Conservation (phyloP, 2,888 invertebrate species). For the Cabera pusaria region DNA sequence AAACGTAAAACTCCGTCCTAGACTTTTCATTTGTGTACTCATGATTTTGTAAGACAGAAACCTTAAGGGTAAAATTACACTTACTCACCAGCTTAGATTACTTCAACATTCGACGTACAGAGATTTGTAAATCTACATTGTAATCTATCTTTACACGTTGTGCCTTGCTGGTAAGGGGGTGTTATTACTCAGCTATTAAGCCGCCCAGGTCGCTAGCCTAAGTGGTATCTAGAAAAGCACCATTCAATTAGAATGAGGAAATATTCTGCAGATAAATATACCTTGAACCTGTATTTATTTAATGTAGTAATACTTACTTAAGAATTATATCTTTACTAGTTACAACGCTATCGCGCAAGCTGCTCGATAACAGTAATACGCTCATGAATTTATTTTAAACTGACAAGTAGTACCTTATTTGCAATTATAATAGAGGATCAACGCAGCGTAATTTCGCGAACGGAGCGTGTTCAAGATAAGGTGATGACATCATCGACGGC, state of each 20-base stretch:
- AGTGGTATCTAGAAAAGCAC: slow-evolving; percentile 9
- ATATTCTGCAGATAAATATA: slow-evolving; percentile 12
- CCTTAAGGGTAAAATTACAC: no score
- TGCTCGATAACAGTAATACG: slow-evolving; percentile 6
- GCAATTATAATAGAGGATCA: slow-evolving; percentile 44
- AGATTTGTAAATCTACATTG: slow-evolving; percentile 15
- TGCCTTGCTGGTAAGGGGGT: slow-evolving; percentile 24
- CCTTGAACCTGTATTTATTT: slow-evolving; percentile 2
- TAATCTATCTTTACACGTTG: slow-evolving; percentile 8
- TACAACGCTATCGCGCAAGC: not conserved
- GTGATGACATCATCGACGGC: slow-evolving; percentile 68
- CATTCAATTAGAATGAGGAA: slow-evolving; percentile 12
- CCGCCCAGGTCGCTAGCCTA: slow-evolving; percentile 25
- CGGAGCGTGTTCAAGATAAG: slow-evolving; percentile 43
- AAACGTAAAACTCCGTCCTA: no score
- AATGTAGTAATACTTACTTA: no score
- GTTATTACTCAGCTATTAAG: slow-evolving; percentile 49
- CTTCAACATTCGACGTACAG: slow-evolving; percentile 19
- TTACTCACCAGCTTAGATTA: not conserved
- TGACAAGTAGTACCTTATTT: slow-evolving; percentile 26
- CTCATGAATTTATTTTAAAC: slow-evolving; percentile 12
- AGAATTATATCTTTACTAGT: not conserved
- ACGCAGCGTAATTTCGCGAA: slow-evolving; percentile 39
- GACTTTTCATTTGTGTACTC: no score
- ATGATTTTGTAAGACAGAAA: no score